Percentiles rank a stretch among this genome's conserved stretches.
Conservation (phyloP, 1,140 invertebrate genomes). For the Drosophila lowei region DNA sequence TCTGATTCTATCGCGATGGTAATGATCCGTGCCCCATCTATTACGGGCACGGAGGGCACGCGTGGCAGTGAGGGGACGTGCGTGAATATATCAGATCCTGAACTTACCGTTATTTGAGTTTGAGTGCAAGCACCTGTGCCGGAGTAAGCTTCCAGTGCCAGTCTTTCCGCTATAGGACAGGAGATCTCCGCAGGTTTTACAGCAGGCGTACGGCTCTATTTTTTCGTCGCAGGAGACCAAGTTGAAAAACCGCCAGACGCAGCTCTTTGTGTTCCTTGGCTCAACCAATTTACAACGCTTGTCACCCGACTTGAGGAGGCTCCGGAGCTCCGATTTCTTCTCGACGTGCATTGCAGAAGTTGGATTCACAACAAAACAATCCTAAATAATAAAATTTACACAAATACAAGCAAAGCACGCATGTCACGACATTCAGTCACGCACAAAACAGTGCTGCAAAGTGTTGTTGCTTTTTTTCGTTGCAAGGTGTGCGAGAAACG, state of each 20-base stretch:
- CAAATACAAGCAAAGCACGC: constrained; percentile 50
- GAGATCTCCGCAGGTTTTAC: constrained; percentile 70
- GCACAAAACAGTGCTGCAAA: constrained; percentile 71
- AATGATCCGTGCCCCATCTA: constrained; percentile 34
- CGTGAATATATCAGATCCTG: constrained; percentile 57
- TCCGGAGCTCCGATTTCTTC: constrained; percentile 62
- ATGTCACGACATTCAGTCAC: constrained; percentile 73
- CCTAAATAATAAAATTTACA: constrained; percentile 42
- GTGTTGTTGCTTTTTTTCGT: background rate
- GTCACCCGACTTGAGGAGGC: constrained; percentile 62
- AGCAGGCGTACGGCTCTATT: constrained; percentile 70
- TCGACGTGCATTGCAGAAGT: constrained; percentile 59
- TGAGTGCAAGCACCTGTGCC: constrained; percentile 66
- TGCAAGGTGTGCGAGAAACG: too few species aligned
- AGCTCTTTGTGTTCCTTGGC: constrained; percentile 66
- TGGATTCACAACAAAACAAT: constrained; percentile 4
- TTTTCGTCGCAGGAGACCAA: constrained; percentile 63
- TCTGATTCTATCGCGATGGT: constrained; percentile 31
- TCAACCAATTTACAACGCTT: constrained; percentile 67
- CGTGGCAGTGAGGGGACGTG: constrained; percentile 68
- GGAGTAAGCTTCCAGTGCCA: constrained; percentile 66
- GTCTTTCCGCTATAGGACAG: constrained; percentile 70
- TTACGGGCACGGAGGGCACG: constrained; percentile 44
- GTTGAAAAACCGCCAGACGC: constrained; percentile 72
- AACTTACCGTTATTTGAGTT: constrained; percentile 74